Conservation (phyloP, 1,140 invertebrate genomes). For the Oncopeltus fasciatus region DNA sequence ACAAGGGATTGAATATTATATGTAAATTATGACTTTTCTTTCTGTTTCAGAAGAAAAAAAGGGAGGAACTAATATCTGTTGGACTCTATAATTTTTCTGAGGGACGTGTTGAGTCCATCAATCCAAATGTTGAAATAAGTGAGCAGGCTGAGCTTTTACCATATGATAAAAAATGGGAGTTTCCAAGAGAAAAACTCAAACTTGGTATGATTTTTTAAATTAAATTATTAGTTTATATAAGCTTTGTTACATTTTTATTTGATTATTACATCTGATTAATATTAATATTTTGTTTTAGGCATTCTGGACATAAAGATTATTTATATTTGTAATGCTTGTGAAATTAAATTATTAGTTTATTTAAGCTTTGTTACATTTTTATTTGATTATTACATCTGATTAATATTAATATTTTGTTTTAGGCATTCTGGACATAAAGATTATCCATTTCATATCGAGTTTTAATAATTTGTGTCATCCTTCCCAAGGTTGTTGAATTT, state of each 20-base stretch:
- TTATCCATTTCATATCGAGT: background rate
- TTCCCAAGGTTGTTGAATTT: no score
- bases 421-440: background rate
- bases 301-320: no score
- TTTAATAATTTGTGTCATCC: background rate
- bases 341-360: no score
- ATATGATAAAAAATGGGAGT: conserved; percentile 72
- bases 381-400: no score
- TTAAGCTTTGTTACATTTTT: no score
- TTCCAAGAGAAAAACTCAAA: conserved; percentile 67
- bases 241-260: no score
- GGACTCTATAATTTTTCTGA: conserved; percentile 63
- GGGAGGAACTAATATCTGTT: conserved; percentile 44
- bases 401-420: no score
- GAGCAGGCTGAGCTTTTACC: conserved; percentile 84
- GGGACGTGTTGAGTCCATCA: conserved; percentile 63
- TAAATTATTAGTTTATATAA: no score
- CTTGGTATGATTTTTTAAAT: conserved; percentile 61
- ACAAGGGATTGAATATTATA: background rate
- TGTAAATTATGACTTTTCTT: background rate
- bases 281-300: no score
- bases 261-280: no score
- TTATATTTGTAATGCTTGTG: no score
- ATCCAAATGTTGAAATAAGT: conserved; percentile 73
- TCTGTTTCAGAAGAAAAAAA: conserved; percentile 32